These are phyloP conservation scores for Aurelia sp. DNA, from an alignment of 30 jellyfish, hydroid and myxozoan species.

Conservation along the genomic window DNA sequence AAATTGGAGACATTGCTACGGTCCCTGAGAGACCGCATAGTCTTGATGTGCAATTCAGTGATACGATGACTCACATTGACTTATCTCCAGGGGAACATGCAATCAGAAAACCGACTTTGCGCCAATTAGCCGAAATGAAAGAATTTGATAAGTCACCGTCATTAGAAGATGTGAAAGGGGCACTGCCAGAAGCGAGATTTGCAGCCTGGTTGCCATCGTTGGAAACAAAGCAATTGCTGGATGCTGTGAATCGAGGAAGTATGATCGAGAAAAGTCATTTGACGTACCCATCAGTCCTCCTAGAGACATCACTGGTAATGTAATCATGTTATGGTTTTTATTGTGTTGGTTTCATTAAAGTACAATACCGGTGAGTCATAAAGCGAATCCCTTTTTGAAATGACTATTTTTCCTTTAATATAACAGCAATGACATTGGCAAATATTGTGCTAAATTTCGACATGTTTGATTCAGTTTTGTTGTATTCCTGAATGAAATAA, in stretches of 20 bases:
- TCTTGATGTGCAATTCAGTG: neutral
- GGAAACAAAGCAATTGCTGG: slow-evolving; percentile 59
- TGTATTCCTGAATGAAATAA: no score
- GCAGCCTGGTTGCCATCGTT: slow-evolving; percentile 82
- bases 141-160: slow-evolving; percentile 48
- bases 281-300: slow-evolving; percentile 83
- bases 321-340: neutral
- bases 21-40: slow-evolving; percentile 14
- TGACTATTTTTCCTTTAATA: no score
- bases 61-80: slow-evolving; percentile 32
- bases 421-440: no score
- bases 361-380: no score
- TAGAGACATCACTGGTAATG: slow-evolving; percentile 80
- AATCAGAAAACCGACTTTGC: slow-evolving; percentile 66
- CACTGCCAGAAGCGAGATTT: slow-evolving; percentile 39
- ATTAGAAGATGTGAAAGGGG: slow-evolving; percentile 47
- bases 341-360: neutral
- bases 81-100: slow-evolving; percentile 59
- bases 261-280: slow-evolving; percentile 44
- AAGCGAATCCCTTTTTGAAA: no score
- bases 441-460: no score
- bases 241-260: slow-evolving; percentile 55
- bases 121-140: slow-evolving; percentile 58
- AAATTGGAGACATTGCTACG: neutral
- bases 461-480: no score